Percentiles rank a stretch among this genome's conserved stretches.
Evolutionary conservation across 2,113 vertebrate species (phyloP).

Genomic region (Psilopsiagon aurifrons): DNA sequence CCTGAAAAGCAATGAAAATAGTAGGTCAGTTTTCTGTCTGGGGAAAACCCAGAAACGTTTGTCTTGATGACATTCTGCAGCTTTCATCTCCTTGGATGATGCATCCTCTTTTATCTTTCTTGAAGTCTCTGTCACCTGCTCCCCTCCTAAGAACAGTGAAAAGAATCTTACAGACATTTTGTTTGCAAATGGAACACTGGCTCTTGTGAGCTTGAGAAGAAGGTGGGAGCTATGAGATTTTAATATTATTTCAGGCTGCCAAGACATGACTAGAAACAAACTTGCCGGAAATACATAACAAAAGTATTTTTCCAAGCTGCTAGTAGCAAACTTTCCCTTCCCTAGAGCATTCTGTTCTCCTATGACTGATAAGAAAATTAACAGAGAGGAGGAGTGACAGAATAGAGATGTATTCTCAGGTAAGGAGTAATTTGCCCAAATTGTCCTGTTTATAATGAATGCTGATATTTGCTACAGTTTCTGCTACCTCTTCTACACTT

Average conservation of each 20-base stretch:
- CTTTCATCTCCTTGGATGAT: slow-evolving; percentile 33
- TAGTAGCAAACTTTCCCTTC: not conserved
- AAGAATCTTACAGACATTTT: not conserved
- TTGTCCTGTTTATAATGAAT: not conserved
- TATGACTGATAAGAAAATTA: not conserved
- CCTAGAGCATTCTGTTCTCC: not conserved
- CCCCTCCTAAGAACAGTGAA: not conserved
- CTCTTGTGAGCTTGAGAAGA: not conserved
- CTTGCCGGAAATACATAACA: not conserved
- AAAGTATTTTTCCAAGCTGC: not conserved
- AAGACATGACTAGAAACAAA: not conserved
- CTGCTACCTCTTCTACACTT: not conserved
- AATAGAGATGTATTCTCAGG: not conserved
- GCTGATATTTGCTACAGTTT: not conserved
- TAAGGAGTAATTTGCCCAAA: not conserved
- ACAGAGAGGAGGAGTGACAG: not conserved
- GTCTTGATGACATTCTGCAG: not conserved
- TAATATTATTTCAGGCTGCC: not conserved
- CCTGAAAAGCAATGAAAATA: slow-evolving; percentile 64
- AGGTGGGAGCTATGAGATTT: not conserved
- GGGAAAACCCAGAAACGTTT: not conserved
- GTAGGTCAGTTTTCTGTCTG: slow-evolving; percentile 18
- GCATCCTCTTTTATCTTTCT: slow-evolving; percentile 34
- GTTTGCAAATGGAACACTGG: not conserved
- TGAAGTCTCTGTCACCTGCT: slow-evolving; percentile 33